Conservation (phyloP, 2,888 invertebrate genomes). For the Allacma fusca region DNA sequence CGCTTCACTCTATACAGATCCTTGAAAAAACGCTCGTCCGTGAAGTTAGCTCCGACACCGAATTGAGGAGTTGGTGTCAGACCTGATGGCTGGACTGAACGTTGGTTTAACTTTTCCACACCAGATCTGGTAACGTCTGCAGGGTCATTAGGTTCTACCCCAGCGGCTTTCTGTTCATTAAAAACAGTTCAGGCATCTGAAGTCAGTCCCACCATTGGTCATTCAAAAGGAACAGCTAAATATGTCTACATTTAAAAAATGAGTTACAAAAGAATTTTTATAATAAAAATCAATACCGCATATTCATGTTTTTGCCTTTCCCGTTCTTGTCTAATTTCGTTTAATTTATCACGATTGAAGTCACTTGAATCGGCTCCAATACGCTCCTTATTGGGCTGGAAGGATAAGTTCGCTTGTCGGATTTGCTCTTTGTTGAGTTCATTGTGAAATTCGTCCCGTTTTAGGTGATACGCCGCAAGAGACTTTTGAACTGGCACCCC, state of each 20-base stretch:
- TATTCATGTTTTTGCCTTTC: not conserved
- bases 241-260: no score
- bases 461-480: not conserved
- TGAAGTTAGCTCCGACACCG: not conserved
- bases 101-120: constrained; percentile 20
- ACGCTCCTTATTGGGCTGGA: not conserved
- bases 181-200: no score
- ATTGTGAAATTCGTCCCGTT: not conserved
- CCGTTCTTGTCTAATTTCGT: not conserved
- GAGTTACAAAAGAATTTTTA: no score
- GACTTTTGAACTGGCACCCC: constrained; percentile 8
- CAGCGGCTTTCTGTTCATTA: constrained; percentile 1
- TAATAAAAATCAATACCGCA: not conserved
- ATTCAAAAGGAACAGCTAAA: no score
- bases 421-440: not conserved
- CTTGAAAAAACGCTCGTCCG: not conserved
- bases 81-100: not conserved
- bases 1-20: not conserved
- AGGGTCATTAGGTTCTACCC: not conserved
- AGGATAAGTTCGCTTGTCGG: not conserved
- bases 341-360: not conserved
- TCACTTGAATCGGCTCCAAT: not conserved
- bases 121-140: constrained; percentile 6
- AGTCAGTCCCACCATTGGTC: no score
- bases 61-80: not conserved